Conservation (phyloP, 2,888 invertebrate species). For the Megalurothrips usitatus region DNA sequence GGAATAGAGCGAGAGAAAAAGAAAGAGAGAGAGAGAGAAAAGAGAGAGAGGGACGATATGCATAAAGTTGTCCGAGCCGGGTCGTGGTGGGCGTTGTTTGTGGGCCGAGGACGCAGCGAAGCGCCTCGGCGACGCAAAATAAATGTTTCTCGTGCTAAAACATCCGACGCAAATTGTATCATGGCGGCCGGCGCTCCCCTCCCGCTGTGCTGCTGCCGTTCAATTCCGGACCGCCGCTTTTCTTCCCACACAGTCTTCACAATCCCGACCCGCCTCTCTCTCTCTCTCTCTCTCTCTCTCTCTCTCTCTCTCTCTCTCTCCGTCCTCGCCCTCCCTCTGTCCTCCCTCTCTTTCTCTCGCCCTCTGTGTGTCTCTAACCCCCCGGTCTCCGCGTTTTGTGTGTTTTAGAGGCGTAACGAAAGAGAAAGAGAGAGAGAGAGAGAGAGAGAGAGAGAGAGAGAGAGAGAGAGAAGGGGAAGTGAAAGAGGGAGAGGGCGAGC, state of each 20-base stretch:
- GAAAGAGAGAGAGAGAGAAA: not conserved
- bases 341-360: not conserved
- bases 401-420: too few relatives aligned
- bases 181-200: not conserved
- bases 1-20: not conserved
- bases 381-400: too few relatives aligned
- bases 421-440: too few relatives aligned
- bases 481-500: too few relatives aligned
- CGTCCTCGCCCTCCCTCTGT: not conserved
- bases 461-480: too few relatives aligned
- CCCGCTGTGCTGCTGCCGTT: not conserved
- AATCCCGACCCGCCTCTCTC: not conserved
- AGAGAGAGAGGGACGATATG: not conserved
- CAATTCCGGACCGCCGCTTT: not conserved
- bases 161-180: slow-evolving; percentile 6
- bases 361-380: not conserved
- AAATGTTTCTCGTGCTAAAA: slow-evolving; percentile 11
- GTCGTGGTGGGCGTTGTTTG: not conserved
- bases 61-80: not conserved
- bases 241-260: not conserved
- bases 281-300: not conserved
- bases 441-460: too few relatives aligned
- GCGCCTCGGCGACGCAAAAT: not conserved
- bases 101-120: not conserved
- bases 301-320: not conserved